Percentiles rank a stretch among this genome's conserved stretches.
phyloP scores from a whole-genome alignment of 2,888 invertebrate genomes.

The Dicyrtoma fusca region DNA sequence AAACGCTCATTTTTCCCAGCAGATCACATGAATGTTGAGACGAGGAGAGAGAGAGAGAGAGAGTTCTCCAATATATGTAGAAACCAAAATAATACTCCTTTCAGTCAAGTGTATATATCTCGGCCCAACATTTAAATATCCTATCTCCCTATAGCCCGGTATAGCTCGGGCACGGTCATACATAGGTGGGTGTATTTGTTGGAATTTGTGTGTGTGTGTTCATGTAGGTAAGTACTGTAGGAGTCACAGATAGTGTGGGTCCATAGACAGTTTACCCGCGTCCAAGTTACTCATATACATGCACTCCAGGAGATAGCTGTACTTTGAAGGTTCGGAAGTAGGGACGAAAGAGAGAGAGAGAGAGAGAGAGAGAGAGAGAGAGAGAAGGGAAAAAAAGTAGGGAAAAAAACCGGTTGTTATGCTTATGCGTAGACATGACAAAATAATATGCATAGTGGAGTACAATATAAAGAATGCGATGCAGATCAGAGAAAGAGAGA shows the following conservation, averaged over 20 bases:
- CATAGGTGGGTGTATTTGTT: too few species aligned
- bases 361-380: conserved; percentile 6
- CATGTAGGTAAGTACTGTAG: too few species aligned
- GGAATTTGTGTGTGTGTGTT: too few species aligned
- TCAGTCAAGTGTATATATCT: background rate
- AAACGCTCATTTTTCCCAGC: conserved; percentile 54
- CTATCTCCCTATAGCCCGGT: background rate
- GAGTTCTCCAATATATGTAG: background rate
- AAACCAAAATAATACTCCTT: conserved; percentile 30
- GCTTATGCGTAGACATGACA: conserved; percentile 7
- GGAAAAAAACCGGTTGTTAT: conserved; percentile 16
- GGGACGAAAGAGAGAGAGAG: background rate
- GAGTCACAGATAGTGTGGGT: background rate
- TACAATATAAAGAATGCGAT: conserved; percentile 24
- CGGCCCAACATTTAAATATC: conserved; percentile 14
- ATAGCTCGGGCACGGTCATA: too few species aligned
- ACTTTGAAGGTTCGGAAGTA: conserved; percentile 20
- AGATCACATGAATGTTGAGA: conserved; percentile 37
- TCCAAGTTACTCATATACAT: too few species aligned
- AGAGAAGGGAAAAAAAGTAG: background rate
- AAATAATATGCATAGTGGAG: conserved; percentile 19
- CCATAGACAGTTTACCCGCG: conserved; percentile 18
- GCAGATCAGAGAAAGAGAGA: conserved; percentile 21
- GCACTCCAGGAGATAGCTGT: conserved; percentile 5
- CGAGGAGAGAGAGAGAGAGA: too few species aligned